Base-by-base conservation (phyloP, 2,888 invertebrate genomes). In the Mongoloraphidia duomilia region DNA sequence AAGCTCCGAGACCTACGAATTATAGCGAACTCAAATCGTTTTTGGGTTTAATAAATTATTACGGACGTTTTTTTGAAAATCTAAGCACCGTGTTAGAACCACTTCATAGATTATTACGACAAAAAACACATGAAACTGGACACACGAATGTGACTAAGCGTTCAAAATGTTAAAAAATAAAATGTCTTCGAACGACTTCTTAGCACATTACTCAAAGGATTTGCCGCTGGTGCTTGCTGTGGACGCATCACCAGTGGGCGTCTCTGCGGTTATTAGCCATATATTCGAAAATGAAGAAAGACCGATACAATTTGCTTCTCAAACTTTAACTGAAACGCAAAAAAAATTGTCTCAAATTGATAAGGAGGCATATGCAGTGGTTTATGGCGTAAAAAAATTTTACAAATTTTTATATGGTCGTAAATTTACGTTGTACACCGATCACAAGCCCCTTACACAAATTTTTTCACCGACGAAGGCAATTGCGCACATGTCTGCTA, bases 341-440 rank as follows among this genome's bases (percentile, higher is more conserved):
- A 56, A 56, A 49, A 52, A 53, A 36, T 60, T 62, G 52, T 62
- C 50, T n/a, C 56, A 58, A 47, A 47, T 58, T 9, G 59, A 60
- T 40, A 52, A 55, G 9, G 58, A 61, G 54, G 65, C 63, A 1
- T 56, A 63, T 12, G 60, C 61, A 4, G 55, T 67, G 6, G 53
- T 64, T 13, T 69, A 55, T 50, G 64, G 60, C 1, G 56, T 67
- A 3, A 55, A 58, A 26, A 60, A 60, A 53, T 70, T 69, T 54
- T 59, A 64, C 49, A 57, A 63, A 10, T 70, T 64, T 53, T 26
- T 69, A 8, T 63, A 58, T 52, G 68, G 65, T 4, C 51, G 62
- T 3, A 52, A 56, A 5, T 69, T 70, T 54, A 60, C 56, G 1
- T 53, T 68, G 11, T 40, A 58, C 8, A 65, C 65, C 2, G 65